phyloP scores from a whole-genome alignment of 2,797 vertebrate genomes.

The Leptodactylus fallax region DNA sequence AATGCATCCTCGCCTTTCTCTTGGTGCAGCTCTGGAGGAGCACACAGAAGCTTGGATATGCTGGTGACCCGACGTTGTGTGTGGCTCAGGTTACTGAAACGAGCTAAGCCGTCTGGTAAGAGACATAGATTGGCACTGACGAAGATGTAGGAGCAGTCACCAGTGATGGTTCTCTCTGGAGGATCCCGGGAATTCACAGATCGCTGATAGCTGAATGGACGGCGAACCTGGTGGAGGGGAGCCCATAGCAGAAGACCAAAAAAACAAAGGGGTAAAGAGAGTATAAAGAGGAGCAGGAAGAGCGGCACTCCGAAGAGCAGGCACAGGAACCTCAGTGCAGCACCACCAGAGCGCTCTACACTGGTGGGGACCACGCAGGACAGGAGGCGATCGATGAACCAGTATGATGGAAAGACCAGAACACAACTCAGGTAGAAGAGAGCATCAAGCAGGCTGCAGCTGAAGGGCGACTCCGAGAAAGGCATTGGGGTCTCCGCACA shows the following conservation, averaged over 20 bases:
- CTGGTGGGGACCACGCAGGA: conserved; percentile 78
- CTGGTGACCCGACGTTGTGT: conserved; percentile 68
- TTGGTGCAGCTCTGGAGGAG: neutral
- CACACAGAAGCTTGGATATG: neutral
- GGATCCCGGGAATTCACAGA: neutral
- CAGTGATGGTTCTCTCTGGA: conserved; percentile 38
- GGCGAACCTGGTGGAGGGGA: conserved; percentile 78
- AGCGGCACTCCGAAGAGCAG: conserved; percentile 67
- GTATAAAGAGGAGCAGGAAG: conserved; percentile 74
- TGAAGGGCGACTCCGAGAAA: conserved; percentile 80
- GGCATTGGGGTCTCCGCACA: conserved; percentile 38
- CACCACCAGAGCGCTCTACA: conserved; percentile 67
- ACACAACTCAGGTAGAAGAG: conserved; percentile 74
- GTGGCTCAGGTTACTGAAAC: conserved; percentile 83
- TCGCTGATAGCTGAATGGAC: conserved; percentile 83
- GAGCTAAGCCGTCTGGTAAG: conserved; percentile 83
- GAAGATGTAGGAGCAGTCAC: neutral
- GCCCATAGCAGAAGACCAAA: conserved; percentile 85
- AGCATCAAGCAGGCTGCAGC: conserved; percentile 70
- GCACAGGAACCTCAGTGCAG: conserved; percentile 71
- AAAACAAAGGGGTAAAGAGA: conserved; percentile 73
- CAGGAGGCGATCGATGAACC: conserved; percentile 81
- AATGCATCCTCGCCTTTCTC: conserved; percentile 24
- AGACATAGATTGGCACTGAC: conserved; percentile 79
- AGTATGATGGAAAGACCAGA: conserved; percentile 84